These are phyloP conservation scores for Crypturellus undulatus DNA, from an alignment of 2,113 vertebrate species.

Conservation along the genomic window DNA sequence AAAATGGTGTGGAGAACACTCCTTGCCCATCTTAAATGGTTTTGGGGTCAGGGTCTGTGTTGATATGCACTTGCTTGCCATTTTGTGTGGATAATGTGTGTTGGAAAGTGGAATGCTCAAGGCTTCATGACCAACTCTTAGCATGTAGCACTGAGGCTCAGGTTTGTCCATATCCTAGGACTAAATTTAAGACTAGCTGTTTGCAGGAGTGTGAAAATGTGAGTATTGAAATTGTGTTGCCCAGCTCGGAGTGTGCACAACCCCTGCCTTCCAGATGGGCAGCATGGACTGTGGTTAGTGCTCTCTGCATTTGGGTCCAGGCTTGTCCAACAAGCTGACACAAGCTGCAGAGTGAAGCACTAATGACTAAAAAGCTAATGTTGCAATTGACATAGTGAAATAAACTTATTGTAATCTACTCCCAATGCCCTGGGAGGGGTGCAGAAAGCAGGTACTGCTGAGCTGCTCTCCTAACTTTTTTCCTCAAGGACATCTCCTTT, in stretches of 20 bases:
- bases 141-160: neutral
- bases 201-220: neutral
- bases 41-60: neutral
- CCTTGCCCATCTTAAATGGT: neutral
- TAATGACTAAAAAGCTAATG: neutral
- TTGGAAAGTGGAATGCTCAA: neutral
- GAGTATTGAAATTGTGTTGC: neutral
- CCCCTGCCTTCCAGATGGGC: neutral
- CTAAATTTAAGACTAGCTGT: neutral
- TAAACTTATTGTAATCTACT: neutral
- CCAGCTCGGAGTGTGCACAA: neutral
- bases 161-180: neutral
- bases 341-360: neutral
- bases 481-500: neutral
- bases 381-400: neutral
- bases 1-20: neutral
- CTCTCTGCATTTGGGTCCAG: neutral
- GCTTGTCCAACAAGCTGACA: neutral
- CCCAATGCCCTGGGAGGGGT: neutral
- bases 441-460: neutral
- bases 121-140: neutral
- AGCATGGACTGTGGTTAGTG: neutral
- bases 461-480: fast-evolving
- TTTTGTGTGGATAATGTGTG: neutral
- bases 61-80: neutral